These are phyloP conservation scores for Aphelinus atriplicis DNA, from an alignment of 1,140 invertebrate genomes.

Conservation along the genomic window DNA sequence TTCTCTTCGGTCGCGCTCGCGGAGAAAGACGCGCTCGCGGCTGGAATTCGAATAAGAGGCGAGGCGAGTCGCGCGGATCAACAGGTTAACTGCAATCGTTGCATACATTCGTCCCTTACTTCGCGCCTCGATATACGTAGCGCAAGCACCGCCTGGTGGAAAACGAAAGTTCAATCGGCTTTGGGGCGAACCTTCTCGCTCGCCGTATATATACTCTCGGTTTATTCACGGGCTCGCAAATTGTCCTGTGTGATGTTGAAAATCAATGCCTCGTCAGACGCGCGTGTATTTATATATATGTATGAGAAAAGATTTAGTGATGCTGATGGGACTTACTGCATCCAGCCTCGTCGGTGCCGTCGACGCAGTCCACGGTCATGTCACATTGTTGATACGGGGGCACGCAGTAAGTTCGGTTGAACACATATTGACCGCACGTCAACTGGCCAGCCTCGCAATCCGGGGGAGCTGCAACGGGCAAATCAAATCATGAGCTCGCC, in stretches of 20 bases:
- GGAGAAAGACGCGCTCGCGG: slow-evolving; percentile 1
- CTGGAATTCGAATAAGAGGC: slow-evolving; percentile 21
- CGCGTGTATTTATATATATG: background rate
- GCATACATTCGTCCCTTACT: background rate
- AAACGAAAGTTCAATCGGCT: too few species aligned
- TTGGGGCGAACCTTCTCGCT: too few species aligned
- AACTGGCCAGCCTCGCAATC: slow-evolving; percentile 88
- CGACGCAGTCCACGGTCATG: slow-evolving; percentile 91
- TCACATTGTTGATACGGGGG: slow-evolving; percentile 91
- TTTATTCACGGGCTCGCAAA: background rate
- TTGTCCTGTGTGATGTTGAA: background rate
- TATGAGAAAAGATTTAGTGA: background rate
- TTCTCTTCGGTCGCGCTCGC: too few species aligned
- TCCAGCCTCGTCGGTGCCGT: slow-evolving; percentile 91
- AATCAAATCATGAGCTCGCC: too few species aligned
- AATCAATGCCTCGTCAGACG: background rate
- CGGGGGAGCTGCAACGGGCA: slow-evolving; percentile 78
- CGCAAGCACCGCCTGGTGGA: too few species aligned
- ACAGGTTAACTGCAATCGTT: background rate
- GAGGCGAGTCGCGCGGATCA: background rate
- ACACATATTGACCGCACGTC: slow-evolving; percentile 89
- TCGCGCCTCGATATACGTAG: background rate
- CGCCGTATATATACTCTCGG: too few species aligned
- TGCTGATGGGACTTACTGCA: slow-evolving; percentile 82
- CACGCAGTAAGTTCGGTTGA: slow-evolving; percentile 94